Base-by-base conservation (phyloP, 2,797 vertebrate genomes). In the Danio tinwini region DNA sequence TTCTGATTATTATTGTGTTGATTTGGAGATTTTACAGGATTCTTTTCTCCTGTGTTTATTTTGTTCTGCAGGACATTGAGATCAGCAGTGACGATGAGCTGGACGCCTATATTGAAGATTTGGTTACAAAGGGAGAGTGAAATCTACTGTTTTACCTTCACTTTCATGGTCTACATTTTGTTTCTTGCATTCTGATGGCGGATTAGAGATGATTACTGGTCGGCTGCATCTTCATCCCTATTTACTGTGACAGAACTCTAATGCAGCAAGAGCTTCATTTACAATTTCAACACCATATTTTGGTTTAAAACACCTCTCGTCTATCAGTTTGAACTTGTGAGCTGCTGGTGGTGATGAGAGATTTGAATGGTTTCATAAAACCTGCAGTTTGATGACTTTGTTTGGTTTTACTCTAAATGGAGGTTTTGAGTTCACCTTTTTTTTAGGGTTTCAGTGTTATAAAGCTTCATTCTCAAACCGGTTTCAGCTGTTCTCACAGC, bases 11-110 rank as follows among this genome's bases (percentile, higher is more conserved):
- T 29, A 29, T 21, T 21, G 6, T 52, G 52, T 17, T 42, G 39
- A n/a, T 29, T 39, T 68, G n/a, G 44, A 8, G 47, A 29, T 37
- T 17, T 58, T 12, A 61, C 9, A 4, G 39, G 8, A 11, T 45
- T 45, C 47, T 16, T 73, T 40, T n/a, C 29, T 37, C 19, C 55
- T 72, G 42, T 80, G 5, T 76, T 39, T 6, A 4, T 74, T n/a
- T 72, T 69, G 75, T 71, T 16, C 42, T 64, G 49, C 40, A 99
- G 98, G 98, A 99, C 88, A 98, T 99, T 81, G 98, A 99, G 90
- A 98, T 99, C 88, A 99, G 97, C 89, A 98, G 97, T 56, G 97
- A 99, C 52, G 98, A 99, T 40, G 98, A 99, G 85, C 93, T 99
- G 83, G 97, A 99, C 63, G 97, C 98, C 11, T 99, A 99, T 88